Evolutionary conservation across 2,888 invertebrate species (phyloP).

Genomic region (Macaria liturata): DNA sequence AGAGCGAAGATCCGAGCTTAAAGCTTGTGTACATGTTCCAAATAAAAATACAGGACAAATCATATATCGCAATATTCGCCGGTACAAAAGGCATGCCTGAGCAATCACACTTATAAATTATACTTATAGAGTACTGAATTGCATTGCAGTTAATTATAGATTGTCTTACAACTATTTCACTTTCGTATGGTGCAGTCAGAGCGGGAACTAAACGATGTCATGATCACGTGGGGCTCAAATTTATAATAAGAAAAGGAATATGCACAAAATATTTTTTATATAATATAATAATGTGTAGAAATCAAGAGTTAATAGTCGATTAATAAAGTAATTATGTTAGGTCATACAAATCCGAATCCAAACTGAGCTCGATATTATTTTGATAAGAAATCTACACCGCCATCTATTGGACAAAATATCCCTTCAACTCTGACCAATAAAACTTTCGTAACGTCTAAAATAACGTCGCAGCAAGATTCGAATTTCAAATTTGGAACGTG

Average conservation of each 20-base stretch:
- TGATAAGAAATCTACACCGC: no score
- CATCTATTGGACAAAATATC: no score
- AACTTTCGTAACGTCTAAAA: slow-evolving; percentile 23
- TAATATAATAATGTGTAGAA: no score
- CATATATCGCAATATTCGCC: slow-evolving; percentile 26
- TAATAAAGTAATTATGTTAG: no score
- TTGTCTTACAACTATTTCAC: slow-evolving; percentile 17
- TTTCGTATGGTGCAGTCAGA: neutral
- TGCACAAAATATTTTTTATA: no score
- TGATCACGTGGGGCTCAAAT: no score
- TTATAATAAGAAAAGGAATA: no score
- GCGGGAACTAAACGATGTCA: no score
- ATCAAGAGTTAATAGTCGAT: no score
- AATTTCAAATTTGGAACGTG: slow-evolving; percentile 30
- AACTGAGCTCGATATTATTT: no score
- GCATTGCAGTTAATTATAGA: slow-evolving; percentile 27
- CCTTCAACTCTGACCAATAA: no score
- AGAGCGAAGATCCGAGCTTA: slow-evolving; percentile 28
- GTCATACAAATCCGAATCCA: no score
- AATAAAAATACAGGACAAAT: slow-evolving; percentile 28
- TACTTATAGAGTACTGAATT: slow-evolving; percentile 32
- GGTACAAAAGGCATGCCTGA: slow-evolving; percentile 31
- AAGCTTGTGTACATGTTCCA: slow-evolving; percentile 33
- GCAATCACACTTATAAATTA: slow-evolving; percentile 30
- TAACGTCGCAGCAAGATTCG: slow-evolving; percentile 30